Base-by-base conservation (phyloP, 2,797 vertebrate genomes). In the Neopelma chrysocephalum region DNA sequence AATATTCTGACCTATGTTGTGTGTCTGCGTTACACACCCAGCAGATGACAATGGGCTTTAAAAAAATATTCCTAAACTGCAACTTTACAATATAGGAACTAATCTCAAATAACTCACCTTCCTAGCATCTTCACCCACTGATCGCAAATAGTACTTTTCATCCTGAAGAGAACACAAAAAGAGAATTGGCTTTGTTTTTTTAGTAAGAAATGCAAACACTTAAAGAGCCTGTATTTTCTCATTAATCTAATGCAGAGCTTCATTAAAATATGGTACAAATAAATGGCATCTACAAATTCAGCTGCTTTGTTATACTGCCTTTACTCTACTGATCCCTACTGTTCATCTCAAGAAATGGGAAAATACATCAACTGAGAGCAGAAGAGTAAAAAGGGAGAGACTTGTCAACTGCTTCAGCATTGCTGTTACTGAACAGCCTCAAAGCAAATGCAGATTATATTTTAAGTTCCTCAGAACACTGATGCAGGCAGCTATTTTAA, bases 121-220 rank as follows among this genome's bases (percentile, higher is more conserved):
- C 56, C 99, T 98, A 32, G 98, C 98, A 38, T 99, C 99, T 82
- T 99, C 99, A 94, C 99, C 99, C 73, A 99, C 98, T 0, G 99
- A 99, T 15, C 99, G 98, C 32, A 99, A 98, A 78, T 99, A 99
- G 91, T 99, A 99, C 75, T 98, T 99, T 97, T 99, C 99, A 94
- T 99, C 97, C 99, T 99, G 87, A 96, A 97, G 48, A 68, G 20
- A 97, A 51, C 79, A 85, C 54, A 62, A 62, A 66, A 91, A 70
- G 38, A 89, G 21, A 94, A 86, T 85, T 82, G 43, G 13, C 82
- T 73, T 16, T 43, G 2, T 0, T 8, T 91, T 89, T 65, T 84
- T 19, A 20, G n/a, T 66, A 95, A 50, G 53, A 64, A 53, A 45
- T 79, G 51, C 29, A 36, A 57, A 71, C 54, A 53, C 11, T 58